Evolutionary conservation across 2,113 vertebrate species (phyloP).

Genomic region (Ginglymostoma cirratum): DNA sequence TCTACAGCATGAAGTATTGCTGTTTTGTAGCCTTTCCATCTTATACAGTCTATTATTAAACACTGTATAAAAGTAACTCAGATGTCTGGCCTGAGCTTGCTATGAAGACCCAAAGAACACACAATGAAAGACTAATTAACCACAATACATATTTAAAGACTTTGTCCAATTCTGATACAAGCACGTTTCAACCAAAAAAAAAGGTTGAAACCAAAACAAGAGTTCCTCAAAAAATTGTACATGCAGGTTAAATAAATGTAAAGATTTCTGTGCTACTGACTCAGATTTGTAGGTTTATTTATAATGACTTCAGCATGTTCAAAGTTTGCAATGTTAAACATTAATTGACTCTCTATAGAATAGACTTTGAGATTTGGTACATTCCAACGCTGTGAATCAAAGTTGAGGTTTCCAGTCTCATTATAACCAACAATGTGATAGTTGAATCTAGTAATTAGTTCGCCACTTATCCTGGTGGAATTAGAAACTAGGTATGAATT

Average conservation of each 20-base stretch:
- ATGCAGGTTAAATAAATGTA: neutral
- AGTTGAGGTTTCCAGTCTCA: neutral
- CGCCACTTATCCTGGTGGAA: neutral
- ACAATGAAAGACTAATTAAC: neutral
- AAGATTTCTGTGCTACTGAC: neutral
- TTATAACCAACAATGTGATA: neutral
- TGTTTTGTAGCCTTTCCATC: too few species aligned
- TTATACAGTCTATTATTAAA: too few species aligned
- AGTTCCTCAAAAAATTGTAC: neutral
- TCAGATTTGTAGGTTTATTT: neutral
- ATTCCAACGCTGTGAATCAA: neutral
- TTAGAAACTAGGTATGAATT: neutral
- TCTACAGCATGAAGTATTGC: too few species aligned
- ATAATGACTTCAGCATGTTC: neutral
- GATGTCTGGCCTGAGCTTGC: too few species aligned
- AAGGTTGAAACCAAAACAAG: neutral
- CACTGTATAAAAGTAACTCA: too few species aligned
- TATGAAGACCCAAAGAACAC: too few species aligned
- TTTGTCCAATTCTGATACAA: neutral
- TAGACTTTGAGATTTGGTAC: neutral
- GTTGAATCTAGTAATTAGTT: neutral
- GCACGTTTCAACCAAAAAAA: neutral
- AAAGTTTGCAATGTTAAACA: neutral
- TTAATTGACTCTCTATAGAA: neutral
- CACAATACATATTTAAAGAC: neutral